These are phyloP conservation scores for Philopotamus ludificatus DNA, from an alignment of 1,140 invertebrate species.

Conservation along the genomic window DNA sequence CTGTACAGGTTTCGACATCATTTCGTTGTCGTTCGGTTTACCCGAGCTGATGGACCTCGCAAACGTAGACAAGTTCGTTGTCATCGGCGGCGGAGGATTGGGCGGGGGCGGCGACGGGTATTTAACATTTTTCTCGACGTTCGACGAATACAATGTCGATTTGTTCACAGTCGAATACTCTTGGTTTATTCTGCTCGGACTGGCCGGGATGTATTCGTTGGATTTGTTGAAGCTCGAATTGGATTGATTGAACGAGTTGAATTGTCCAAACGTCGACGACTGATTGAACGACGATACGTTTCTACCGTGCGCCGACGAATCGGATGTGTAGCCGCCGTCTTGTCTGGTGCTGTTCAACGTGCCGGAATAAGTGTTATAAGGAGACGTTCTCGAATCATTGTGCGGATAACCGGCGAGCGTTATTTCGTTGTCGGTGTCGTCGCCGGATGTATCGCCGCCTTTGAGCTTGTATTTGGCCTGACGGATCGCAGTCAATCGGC, in stretches of 20 bases:
- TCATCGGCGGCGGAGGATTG: slow-evolving; percentile 42
- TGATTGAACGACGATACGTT: slow-evolving; percentile 21
- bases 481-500: slow-evolving; percentile 80
- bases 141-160: slow-evolving; percentile 8
- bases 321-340: slow-evolving; percentile 39
- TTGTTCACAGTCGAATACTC: slow-evolving; percentile 12
- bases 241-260: slow-evolving; percentile 26
- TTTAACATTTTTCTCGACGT: slow-evolving; percentile 32
- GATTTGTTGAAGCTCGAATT: slow-evolving; percentile 18
- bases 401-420: slow-evolving; percentile 17
- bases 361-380: slow-evolving; percentile 18
- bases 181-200: slow-evolving; percentile 1
- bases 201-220: slow-evolving; percentile 13
- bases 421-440: slow-evolving; percentile 58
- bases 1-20: slow-evolving; percentile 50
- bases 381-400: slow-evolving; percentile 11
- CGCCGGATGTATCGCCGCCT: slow-evolving; percentile 57
- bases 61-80: slow-evolving; percentile 50
- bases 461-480: slow-evolving; percentile 80
- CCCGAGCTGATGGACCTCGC: slow-evolving; percentile 41
- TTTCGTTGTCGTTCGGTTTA: slow-evolving; percentile 6
- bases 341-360: not conserved
- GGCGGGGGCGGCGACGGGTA: slow-evolving; percentile 38
- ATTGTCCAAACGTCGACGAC: slow-evolving; percentile 34
- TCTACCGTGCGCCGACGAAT: slow-evolving; percentile 41